Evolutionary conservation across 1,140 invertebrate species (phyloP), one percentile per base, ranked within the genome.

Genomic region (Brachionus koreanus): DNA sequence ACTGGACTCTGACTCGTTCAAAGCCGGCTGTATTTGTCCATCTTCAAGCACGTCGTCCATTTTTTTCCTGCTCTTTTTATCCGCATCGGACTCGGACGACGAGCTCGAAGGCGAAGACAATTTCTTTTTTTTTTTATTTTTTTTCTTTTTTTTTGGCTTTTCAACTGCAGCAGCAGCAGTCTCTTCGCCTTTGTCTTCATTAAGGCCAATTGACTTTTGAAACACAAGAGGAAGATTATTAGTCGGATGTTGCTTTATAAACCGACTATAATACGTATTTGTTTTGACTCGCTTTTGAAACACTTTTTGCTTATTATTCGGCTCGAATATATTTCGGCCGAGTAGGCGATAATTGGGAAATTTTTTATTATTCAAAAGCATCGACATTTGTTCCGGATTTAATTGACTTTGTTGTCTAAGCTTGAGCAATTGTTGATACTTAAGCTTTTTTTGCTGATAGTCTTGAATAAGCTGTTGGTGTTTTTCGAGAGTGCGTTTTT

Each of bases 241-340:
- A 9, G 76, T 79, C 33, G 76, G 76, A 79, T 79, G 76, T 23
- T 79, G 76, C 39, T 63, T 79, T 63, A 79, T 79, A n/a, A 79
- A 79, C 9, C 76, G 19, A 3, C 19, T 29, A 37, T 79, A 79
- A 19, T 79, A 79, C 19, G 76, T 79, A 23, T 79, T 77, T 9
- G 52, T 61, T 52, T 77, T 79, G 25, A 43, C 25, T 16, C 76
- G 23, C 23, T 79, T 79, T 49, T 79, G 49, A 12, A 79, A 61
- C 10, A 79, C 52, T 23, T 79, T 79, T 42, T 79, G 76, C 37
- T 79, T 79, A 9, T 33, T 52, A 25, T 79, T 79, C 49, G 76
- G 76, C 49, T 79, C 76, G 19, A 82, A 82, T 42, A 82, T 82
- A 19, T 82, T 82, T 33, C 79, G 57, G n/a, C 79, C 79, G n/a